These are phyloP conservation scores for Tachyglossus aculeatus DNA, from an alignment of 2,797 vertebrate genomes.

Conservation along the genomic window DNA sequence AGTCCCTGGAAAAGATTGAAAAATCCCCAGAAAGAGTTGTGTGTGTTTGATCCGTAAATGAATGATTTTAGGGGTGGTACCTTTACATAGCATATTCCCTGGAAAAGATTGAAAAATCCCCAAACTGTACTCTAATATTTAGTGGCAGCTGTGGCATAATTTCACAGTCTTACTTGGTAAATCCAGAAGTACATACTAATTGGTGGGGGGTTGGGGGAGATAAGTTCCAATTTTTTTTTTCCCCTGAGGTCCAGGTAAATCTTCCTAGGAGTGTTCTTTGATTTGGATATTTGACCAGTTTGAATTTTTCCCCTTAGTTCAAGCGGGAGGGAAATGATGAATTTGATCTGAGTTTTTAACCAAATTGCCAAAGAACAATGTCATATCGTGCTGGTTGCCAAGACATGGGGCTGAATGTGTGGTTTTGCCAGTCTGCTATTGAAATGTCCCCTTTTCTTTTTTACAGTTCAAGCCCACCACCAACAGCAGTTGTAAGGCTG, in stretches of 20 bases:
- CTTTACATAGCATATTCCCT: conserved; percentile 27
- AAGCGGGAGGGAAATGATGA: conserved; percentile 9
- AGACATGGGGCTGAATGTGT: conserved; percentile 46
- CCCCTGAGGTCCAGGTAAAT: conserved; percentile 29
- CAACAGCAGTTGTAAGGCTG: conserved; percentile 97
- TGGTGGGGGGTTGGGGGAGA: conserved; percentile 44
- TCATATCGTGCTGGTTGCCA: conserved; percentile 22
- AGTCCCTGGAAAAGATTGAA: conserved; percentile 26
- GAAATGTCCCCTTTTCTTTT: conserved; percentile 70
- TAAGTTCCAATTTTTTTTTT: conserved; percentile 13
- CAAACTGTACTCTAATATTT: conserved; percentile 6
- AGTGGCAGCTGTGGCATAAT: conserved; percentile 42
- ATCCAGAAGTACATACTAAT: conserved; percentile 37
- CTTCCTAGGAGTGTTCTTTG: conserved; percentile 46
- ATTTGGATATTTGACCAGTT: conserved; percentile 45
- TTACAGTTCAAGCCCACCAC: conserved; percentile 96
- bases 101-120: conserved; percentile 13
- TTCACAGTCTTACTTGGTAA: conserved; percentile 36
- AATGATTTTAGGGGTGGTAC: conserved; percentile 41
- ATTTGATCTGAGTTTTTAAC: conserved; percentile 6
- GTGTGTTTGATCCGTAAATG: no score
- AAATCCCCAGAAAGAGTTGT: no score
- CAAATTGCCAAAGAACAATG: conserved; percentile 40
- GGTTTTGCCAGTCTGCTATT: conserved; percentile 72
- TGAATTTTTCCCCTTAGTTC: conserved; percentile 46